A percentile compares a stretch with the other conserved stretches of the same genome.
These are phyloP conservation scores for Actinemys pallida DNA, from an alignment of 2,113 vertebrate genomes.

Conservation along the genomic window DNA sequence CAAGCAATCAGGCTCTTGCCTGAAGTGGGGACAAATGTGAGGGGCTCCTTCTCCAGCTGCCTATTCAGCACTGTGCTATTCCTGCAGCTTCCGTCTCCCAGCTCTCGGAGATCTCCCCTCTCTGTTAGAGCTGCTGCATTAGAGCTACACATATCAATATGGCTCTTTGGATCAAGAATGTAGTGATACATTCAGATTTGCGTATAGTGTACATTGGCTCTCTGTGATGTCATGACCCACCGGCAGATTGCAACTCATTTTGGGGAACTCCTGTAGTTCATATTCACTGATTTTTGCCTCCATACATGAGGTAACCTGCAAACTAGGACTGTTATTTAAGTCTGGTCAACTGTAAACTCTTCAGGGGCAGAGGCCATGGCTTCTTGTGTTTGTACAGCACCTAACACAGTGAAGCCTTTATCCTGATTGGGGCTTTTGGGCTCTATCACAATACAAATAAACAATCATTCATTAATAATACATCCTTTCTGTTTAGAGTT, in stretches of 20 bases:
- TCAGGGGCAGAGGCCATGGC: fast-evolving
- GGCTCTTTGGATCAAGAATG: background rate
- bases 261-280: background rate
- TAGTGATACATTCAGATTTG: too few species aligned
- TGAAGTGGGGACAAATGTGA: background rate
- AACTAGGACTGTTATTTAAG: background rate
- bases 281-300: background rate
- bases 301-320: background rate
- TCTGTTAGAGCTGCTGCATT: background rate
- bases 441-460: background rate
- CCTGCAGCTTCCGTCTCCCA: background rate
- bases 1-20: background rate
- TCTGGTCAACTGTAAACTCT: background rate
- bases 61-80: background rate
- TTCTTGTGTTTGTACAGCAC: background rate
- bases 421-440: background rate
- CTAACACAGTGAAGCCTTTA: fast-evolving
- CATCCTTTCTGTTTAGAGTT: background rate
- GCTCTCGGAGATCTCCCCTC: background rate
- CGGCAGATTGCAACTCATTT: background rate
- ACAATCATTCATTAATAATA: background rate
- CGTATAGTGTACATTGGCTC: background rate
- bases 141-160: background rate
- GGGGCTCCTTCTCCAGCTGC: background rate
- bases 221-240: background rate